These are phyloP conservation scores for Rhabdomys pumilio DNA, from an alignment of 2,797 vertebrate genomes.

Conservation along the genomic window DNA sequence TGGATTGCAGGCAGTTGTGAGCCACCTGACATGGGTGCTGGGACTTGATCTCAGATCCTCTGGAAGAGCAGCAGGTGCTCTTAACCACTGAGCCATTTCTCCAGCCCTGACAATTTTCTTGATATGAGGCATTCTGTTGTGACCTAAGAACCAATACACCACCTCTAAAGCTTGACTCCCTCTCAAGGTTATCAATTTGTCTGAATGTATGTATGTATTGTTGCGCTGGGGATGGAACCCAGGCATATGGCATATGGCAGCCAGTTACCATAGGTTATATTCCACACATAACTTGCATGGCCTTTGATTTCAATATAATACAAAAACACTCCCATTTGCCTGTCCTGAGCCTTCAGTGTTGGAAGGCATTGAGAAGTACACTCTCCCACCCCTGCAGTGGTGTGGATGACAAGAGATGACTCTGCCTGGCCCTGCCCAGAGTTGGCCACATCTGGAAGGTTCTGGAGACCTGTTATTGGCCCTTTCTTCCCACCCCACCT, in stretches of 20 bases:
- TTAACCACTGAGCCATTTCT: not conserved
- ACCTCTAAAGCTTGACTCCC: not conserved
- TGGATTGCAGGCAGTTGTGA: not conserved
- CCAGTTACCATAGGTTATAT: not conserved
- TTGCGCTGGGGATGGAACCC: not conserved
- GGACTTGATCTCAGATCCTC: not conserved
- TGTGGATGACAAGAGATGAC: not conserved
- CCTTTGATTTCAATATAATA: not conserved
- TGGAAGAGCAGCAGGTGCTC: not conserved
- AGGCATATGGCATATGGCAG: not conserved
- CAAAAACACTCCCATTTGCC: not conserved
- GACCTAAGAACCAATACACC: slow-evolving; percentile 3
- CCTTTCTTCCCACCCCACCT: not conserved
- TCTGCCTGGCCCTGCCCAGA: not conserved
- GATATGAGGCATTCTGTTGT: not conserved
- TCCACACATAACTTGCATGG: not conserved
- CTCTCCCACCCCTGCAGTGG: not conserved
- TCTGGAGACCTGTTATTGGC: not conserved
- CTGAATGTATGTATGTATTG: not conserved
- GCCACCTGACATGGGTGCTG: not conserved
- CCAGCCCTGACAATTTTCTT: not conserved
- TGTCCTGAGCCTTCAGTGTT: not conserved
- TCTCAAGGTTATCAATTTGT: not conserved
- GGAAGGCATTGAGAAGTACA: not conserved
- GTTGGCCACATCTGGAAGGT: not conserved